Evolutionary conservation across 1,140 invertebrate genomes (phyloP).

Genomic region (Trichonephila clavipes): DNA sequence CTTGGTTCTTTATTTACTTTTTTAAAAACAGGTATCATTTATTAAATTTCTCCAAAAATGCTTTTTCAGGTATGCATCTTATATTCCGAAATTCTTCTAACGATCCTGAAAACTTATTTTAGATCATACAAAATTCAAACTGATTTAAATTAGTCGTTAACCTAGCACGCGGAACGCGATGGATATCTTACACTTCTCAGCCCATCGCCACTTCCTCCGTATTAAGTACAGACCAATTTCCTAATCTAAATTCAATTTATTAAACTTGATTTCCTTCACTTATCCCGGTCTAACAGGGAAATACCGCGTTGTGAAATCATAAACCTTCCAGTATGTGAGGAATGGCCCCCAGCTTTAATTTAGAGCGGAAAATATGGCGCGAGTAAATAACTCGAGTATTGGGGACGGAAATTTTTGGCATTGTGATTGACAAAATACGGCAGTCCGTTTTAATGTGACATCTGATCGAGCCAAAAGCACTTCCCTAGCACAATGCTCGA

Average conservation of each 20-base stretch:
- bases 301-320: neutral
- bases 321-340: neutral
- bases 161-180: too few species aligned
- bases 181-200: too few species aligned
- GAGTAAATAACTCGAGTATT: slow-evolving; percentile 30
- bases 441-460: slow-evolving; percentile 49
- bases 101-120: too few species aligned
- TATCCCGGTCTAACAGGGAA: neutral
- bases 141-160: too few species aligned
- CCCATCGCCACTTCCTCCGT: neutral
- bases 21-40: too few species aligned
- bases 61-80: too few species aligned
- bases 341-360: slow-evolving; percentile 51
- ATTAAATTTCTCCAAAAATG: too few species aligned
- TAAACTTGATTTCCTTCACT: slow-evolving; percentile 7
- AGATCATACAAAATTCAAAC: too few species aligned
- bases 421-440: slow-evolving; percentile 6
- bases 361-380: neutral
- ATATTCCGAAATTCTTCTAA: too few species aligned
- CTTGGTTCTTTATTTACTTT: too few species aligned
- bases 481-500: neutral
- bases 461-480: slow-evolving; percentile 11
- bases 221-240: neutral
- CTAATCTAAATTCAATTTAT: slow-evolving; percentile 12
- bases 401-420: neutral